phyloP scores from a whole-genome alignment of 2,113 vertebrate genomes.

The Phrynosoma platyrhinos region DNA sequence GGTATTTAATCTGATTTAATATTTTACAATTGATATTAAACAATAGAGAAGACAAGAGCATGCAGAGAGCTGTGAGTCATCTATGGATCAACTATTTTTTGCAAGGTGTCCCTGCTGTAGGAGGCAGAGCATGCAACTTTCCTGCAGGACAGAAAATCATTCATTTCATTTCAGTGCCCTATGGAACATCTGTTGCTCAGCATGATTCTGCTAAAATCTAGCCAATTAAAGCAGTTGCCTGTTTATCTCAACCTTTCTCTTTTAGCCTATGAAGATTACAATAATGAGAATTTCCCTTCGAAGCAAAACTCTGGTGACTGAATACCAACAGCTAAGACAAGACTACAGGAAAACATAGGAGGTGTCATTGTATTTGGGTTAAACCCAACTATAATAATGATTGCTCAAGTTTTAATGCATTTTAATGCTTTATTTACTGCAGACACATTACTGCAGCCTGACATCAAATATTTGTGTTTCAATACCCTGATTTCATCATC shows the following conservation, averaged over 20 bases:
- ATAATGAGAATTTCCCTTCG: neutral
- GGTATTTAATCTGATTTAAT: slow-evolving; percentile 73
- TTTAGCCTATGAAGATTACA: neutral
- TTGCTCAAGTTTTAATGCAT: no score
- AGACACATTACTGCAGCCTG: no score
- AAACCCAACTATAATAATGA: no score
- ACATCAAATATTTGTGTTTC: no score
- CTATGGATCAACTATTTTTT: slow-evolving; percentile 9
- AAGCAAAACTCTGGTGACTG: no score
- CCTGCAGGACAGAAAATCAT: neutral
- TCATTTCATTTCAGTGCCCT: neutral
- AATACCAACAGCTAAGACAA: no score
- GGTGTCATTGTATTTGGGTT: no score
- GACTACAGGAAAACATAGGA: no score
- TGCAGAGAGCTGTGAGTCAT: neutral
- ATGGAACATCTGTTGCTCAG: neutral
- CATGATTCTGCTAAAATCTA: neutral
- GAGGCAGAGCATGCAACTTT: neutral
- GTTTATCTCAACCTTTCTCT: neutral
- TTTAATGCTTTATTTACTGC: no score
- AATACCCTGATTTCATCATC: no score
- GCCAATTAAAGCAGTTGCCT: neutral
- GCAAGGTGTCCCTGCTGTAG: slow-evolving; percentile 31
- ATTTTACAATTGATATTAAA: slow-evolving; percentile 68
- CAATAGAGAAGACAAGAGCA: slow-evolving; percentile 27